A percentile compares a stretch with the other conserved stretches of the same genome.
These are phyloP conservation scores for Spodoptera littoralis DNA, from an alignment of 2,888 invertebrate genomes.

Conservation along the genomic window DNA sequence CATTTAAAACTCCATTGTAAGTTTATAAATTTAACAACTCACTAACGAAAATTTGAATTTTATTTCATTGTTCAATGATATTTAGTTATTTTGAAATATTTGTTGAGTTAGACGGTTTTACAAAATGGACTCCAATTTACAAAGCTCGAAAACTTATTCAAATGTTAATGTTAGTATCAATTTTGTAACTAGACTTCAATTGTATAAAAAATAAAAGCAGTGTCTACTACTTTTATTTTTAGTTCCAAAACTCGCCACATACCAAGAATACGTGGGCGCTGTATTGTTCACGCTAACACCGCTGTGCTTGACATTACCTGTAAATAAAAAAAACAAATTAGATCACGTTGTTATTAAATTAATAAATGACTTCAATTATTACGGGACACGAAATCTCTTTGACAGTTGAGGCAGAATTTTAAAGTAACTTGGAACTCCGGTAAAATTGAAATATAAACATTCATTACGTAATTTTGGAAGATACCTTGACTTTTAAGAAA, in stretches of 20 bases:
- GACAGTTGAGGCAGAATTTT: constrained; percentile 20
- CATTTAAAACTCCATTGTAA: no score
- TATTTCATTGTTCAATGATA: no score
- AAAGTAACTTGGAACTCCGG: constrained; percentile 6
- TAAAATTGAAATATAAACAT: constrained; percentile 19
- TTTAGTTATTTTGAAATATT: no score
- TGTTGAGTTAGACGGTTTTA: no score
- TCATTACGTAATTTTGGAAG: constrained; percentile 4
- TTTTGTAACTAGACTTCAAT: no score
- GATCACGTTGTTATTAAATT: constrained; percentile 32
- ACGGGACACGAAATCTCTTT: constrained; percentile 15
- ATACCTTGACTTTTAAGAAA: no score
- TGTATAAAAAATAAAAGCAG: no score
- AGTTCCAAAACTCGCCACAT: constrained; percentile 15
- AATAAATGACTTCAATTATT: constrained; percentile 25
- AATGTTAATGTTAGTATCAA: no score
- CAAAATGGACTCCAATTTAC: no score
- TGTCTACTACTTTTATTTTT: constrained; percentile 13
- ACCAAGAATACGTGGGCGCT: constrained; percentile 1
- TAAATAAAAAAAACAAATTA: constrained; percentile 32
- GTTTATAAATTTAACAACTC: no score
- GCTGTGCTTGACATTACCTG: constrained; percentile 33
- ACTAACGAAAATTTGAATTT: no score
- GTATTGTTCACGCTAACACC: constrained; percentile 15
- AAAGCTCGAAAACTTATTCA: no score